Evolutionary conservation across 1,140 invertebrate genomes (phyloP).

Genomic region (Gonatopus flavifemur): DNA sequence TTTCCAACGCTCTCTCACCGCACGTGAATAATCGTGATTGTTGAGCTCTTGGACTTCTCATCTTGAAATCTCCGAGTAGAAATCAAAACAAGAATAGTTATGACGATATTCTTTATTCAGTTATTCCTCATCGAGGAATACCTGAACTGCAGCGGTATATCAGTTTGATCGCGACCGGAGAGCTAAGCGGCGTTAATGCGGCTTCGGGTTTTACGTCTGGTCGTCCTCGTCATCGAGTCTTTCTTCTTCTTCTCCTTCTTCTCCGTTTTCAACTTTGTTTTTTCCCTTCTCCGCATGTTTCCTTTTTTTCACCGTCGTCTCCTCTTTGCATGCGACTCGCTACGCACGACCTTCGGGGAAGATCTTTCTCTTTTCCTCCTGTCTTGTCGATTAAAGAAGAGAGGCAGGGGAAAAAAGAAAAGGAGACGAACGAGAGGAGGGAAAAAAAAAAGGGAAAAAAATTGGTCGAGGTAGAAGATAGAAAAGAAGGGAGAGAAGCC

Average conservation of each 20-base stretch:
- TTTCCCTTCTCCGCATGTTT: not conserved
- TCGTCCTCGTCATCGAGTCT: not conserved
- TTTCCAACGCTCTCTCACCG: no score
- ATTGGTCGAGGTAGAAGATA: no score
- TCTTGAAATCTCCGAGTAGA: no score
- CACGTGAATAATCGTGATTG: no score
- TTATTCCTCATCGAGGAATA: no score
- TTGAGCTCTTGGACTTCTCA: no score
- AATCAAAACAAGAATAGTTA: no score
- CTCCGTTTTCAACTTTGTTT: not conserved
- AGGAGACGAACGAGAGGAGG: slow-evolving; percentile 4
- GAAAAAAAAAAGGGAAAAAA: slow-evolving; percentile 11
- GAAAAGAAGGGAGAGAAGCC: slow-evolving; percentile 17
- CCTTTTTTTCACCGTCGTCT: slow-evolving; percentile 29
- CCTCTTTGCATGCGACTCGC: slow-evolving; percentile 37
- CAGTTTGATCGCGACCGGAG: slow-evolving; percentile 18
- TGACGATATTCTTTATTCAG: no score
- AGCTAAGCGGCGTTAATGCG: slow-evolving; percentile 32
- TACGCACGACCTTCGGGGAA: slow-evolving; percentile 31
- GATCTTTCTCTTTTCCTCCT: not conserved
- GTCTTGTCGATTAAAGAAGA: not conserved
- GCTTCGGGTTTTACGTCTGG: slow-evolving; percentile 33
- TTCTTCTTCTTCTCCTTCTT: not conserved
- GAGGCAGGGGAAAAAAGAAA: not conserved
- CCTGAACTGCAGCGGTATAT: slow-evolving; percentile 19